These are phyloP conservation scores for Drosophila nigrodunni DNA, from an alignment of 1,140 invertebrate species.

Conservation along the genomic window DNA sequence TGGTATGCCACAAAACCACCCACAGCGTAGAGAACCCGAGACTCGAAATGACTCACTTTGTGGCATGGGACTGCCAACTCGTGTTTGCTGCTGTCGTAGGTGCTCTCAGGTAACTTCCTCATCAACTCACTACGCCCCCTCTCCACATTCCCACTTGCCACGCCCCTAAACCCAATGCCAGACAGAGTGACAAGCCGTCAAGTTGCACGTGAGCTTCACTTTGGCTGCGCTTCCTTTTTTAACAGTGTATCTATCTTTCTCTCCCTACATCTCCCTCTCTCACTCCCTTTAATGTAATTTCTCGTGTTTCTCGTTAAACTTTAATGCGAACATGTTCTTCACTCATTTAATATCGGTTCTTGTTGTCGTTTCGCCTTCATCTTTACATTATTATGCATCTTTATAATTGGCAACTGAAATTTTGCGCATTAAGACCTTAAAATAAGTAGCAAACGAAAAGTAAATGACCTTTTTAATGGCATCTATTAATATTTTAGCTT, in stretches of 20 bases:
- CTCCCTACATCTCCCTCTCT: background rate
- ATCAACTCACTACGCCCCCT: background rate
- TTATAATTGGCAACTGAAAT: constrained; percentile 36
- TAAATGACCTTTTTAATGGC: background rate
- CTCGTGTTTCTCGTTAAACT: constrained; percentile 30
- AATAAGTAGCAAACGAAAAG: constrained; percentile 4
- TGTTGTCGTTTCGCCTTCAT: background rate
- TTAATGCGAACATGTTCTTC: constrained; percentile 32
- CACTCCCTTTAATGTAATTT: constrained; percentile 8
- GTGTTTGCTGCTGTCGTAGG: constrained; percentile 8
- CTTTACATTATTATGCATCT: constrained; percentile 16
- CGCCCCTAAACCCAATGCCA: background rate
- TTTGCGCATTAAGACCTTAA: background rate
- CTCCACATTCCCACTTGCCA: background rate
- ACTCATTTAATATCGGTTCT: constrained; percentile 14
- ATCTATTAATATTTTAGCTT: no score
- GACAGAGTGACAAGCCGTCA: constrained; percentile 43
- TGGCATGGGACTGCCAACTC: constrained; percentile 20
- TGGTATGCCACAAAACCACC: background rate
- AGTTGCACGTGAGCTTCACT: constrained; percentile 41
- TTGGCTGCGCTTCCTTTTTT: constrained; percentile 8
- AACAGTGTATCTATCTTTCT: background rate
- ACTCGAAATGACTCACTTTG: constrained; percentile 49
- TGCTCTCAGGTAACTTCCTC: constrained; percentile 2
- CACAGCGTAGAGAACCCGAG: constrained; percentile 24